Percentiles rank a stretch among this genome's conserved stretches.
phyloP scores from a whole-genome alignment of 1,140 invertebrate species.

The Heliothis subflexa region DNA sequence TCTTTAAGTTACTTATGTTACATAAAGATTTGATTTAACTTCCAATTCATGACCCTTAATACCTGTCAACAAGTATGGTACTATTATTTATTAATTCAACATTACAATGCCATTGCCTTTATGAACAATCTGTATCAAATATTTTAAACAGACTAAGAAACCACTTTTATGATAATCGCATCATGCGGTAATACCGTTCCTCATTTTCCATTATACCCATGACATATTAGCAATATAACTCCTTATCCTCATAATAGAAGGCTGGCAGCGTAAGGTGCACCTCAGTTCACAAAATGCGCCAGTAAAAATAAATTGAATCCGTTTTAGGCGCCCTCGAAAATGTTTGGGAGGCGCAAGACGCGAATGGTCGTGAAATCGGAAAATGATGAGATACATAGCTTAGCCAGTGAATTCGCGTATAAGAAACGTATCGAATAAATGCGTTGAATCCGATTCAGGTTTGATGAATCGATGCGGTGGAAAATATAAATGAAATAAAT shows the following conservation, averaged over 20 bases:
- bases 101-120: no score
- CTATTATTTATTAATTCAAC: no score
- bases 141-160: no score
- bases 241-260: conserved; percentile 25
- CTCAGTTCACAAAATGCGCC: conserved; percentile 20
- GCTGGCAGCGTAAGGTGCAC: conserved; percentile 25
- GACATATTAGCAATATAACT: conserved; percentile 5
- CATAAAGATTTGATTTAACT: no score
- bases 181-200: neutral
- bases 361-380: conserved; percentile 38
- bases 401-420: neutral
- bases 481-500: no score
- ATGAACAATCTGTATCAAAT: no score
- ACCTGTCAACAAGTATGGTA: no score
- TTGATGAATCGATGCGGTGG: neutral
- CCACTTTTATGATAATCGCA: neutral
- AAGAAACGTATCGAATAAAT: neutral
- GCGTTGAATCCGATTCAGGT: neutral
- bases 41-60: no score
- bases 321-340: conserved; percentile 19
- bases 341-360: conserved; percentile 17
- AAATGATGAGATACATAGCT: conserved; percentile 31
- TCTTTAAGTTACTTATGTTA: no score
- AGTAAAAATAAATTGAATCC: conserved; percentile 40
- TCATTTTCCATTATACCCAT: neutral